Evolutionary conservation across 2,888 invertebrate genomes (phyloP).

Genomic region (Nudaria mundana): DNA sequence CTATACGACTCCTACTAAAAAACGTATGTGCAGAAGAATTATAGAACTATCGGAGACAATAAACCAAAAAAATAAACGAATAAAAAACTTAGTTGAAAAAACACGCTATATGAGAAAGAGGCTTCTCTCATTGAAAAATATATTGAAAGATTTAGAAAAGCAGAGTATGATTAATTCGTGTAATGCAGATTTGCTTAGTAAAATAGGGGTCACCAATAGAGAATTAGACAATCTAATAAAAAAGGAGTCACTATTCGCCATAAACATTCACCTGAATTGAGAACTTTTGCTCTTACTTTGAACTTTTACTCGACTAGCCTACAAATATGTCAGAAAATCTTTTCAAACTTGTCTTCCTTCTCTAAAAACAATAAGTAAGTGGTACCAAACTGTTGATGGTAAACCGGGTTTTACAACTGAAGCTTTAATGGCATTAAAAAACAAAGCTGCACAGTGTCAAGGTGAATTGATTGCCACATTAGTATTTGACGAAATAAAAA

Average conservation of each 20-base stretch:
- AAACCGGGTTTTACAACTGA: slow-evolving; percentile 4
- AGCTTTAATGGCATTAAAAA: neutral
- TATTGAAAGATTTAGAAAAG: slow-evolving; percentile 5
- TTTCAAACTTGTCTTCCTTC: slow-evolving; percentile 13
- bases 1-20: slow-evolving; percentile 8
- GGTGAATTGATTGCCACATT: neutral
- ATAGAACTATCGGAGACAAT: slow-evolving; percentile 4
- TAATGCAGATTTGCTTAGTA: slow-evolving; percentile 1
- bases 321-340: slow-evolving; percentile 12
- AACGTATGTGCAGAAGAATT: slow-evolving; percentile 7
- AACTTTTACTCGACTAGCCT: slow-evolving; percentile 9
- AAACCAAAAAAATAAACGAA: slow-evolving; percentile 4
- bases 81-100: slow-evolving; percentile 7
- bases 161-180: neutral
- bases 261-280: slow-evolving; percentile 1
- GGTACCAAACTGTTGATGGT: slow-evolving; percentile 9
- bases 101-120: slow-evolving; percentile 4
- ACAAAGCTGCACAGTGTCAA: neutral
- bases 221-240: neutral
- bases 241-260: neutral
- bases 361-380: slow-evolving; percentile 8
- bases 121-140: slow-evolving; percentile 2
- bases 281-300: neutral
- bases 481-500: slow-evolving; percentile 2
- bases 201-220: slow-evolving; percentile 1